phyloP scores from a whole-genome alignment of 2,113 vertebrate genomes.

The Gymnocephalus cernua region DNA sequence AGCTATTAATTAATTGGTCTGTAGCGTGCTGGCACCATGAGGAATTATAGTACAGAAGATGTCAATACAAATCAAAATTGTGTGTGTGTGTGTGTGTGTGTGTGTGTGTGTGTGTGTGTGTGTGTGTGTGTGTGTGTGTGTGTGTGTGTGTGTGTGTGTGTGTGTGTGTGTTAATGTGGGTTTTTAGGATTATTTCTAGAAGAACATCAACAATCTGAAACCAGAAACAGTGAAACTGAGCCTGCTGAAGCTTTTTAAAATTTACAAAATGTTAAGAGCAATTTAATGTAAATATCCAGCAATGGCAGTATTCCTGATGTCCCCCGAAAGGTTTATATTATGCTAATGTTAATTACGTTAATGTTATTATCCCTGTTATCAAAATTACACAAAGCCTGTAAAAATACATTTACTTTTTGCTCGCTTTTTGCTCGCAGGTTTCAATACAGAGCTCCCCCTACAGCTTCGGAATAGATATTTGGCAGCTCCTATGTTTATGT shows the following conservation, averaged over 20 bases:
- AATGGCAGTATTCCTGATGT: neutral
- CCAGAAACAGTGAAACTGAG: slow-evolving; percentile 1
- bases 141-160: neutral
- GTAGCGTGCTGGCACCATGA: slow-evolving; percentile 63
- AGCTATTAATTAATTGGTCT: slow-evolving; percentile 66
- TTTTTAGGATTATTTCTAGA: slow-evolving; percentile 50
- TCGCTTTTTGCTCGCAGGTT: too few relatives aligned
- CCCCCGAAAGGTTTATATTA: neutral
- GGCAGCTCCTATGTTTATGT: too few relatives aligned
- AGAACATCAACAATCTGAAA: slow-evolving; percentile 9
- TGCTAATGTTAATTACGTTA: neutral
- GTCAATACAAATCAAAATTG: slow-evolving; percentile 53
- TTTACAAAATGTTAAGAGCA: neutral
- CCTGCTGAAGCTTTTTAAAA: slow-evolving; percentile 3
- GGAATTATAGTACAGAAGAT: slow-evolving; percentile 57
- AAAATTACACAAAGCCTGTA: neutral
- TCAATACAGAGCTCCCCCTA: too few relatives aligned
- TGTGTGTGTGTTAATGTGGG: neutral
- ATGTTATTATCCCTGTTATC: neutral
- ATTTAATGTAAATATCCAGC: neutral
- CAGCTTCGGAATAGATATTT: too few relatives aligned
- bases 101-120: slow-evolving; percentile 14
- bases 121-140: slow-evolving; percentile 9
- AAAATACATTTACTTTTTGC: neutral
- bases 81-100: slow-evolving; percentile 21